Percentiles rank a stretch among this genome's conserved stretches.
Evolutionary conservation across 2,888 invertebrate genomes (phyloP).

Genomic region (Blastobasis adustella): DNA sequence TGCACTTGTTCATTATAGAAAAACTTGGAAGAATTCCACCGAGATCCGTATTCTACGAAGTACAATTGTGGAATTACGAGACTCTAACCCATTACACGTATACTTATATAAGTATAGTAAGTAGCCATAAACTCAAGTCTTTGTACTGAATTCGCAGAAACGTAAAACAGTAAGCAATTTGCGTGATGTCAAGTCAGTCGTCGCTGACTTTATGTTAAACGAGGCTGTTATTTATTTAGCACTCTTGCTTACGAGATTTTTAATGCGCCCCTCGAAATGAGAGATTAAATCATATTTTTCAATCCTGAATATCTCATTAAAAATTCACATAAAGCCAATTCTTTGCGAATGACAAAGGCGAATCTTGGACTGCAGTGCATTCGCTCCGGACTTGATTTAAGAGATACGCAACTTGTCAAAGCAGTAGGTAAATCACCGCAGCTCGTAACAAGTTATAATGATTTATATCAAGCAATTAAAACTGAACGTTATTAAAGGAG

Average conservation of each 20-base stretch:
- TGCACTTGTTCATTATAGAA: no score
- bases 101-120: no score
- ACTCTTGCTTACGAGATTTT: conserved; percentile 4
- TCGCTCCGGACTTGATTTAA: conserved; percentile 50
- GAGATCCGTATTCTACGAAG: no score
- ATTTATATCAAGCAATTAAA: conserved; percentile 72
- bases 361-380: conserved; percentile 29
- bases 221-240: conserved; percentile 7
- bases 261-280: conserved; percentile 28
- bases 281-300: conserved; percentile 44
- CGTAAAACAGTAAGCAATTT: neutral
- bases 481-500: conserved; percentile 45
- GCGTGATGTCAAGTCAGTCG: neutral
- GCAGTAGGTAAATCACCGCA: conserved; percentile 64
- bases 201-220: neutral
- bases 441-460: conserved; percentile 61
- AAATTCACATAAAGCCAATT: conserved; percentile 49
- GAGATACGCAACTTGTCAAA: conserved; percentile 52
- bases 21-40: no score
- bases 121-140: no score
- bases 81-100: no score
- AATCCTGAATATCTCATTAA: conserved; percentile 61
- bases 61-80: no score
- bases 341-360: conserved; percentile 53
- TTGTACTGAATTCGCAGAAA: no score